A percentile compares a stretch with the other conserved stretches of the same genome.
Evolutionary conservation across 2,888 invertebrate genomes (phyloP).

Genomic region (Cryptus viduatorius): DNA sequence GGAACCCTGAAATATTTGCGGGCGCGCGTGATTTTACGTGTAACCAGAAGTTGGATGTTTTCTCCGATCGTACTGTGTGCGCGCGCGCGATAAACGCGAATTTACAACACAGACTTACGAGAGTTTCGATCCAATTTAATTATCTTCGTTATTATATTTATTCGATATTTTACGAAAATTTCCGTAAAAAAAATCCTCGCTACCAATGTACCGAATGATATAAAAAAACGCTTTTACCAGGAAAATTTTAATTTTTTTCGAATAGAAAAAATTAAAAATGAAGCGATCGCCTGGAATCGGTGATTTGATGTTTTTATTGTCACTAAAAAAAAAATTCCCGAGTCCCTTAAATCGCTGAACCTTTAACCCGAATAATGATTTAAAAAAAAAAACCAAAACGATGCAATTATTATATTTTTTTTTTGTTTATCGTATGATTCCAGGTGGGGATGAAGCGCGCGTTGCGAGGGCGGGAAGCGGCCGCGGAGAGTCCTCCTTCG

Average conservation of each 20-base stretch:
- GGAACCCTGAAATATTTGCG: conserved; percentile 64
- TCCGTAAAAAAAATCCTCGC: too few species aligned
- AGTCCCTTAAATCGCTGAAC: too few species aligned
- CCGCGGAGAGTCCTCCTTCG: conserved; percentile 83
- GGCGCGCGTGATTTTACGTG: conserved; percentile 37
- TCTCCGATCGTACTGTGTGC: background rate
- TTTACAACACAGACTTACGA: background rate
- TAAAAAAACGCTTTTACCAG: too few species aligned
- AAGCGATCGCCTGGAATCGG: too few species aligned
- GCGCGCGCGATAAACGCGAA: background rate
- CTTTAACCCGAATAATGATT: too few species aligned
- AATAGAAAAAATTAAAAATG: too few species aligned
- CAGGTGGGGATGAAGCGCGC: conserved; percentile 85
- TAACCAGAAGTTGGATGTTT: background rate
- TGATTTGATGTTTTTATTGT: too few species aligned
- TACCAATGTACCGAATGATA: too few species aligned
- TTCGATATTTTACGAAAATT: too few species aligned
- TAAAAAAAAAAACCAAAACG: background rate
- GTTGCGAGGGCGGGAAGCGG: conserved; percentile 85
- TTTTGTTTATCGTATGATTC: conserved; percentile 62
- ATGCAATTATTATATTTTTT: background rate
- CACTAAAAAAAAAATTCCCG: too few species aligned
- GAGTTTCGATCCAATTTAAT: background rate
- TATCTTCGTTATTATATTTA: too few species aligned
- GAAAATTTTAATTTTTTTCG: too few species aligned